Conservation (phyloP, 2,113 vertebrate genomes). For the Scophthalmus maximus region DNA sequence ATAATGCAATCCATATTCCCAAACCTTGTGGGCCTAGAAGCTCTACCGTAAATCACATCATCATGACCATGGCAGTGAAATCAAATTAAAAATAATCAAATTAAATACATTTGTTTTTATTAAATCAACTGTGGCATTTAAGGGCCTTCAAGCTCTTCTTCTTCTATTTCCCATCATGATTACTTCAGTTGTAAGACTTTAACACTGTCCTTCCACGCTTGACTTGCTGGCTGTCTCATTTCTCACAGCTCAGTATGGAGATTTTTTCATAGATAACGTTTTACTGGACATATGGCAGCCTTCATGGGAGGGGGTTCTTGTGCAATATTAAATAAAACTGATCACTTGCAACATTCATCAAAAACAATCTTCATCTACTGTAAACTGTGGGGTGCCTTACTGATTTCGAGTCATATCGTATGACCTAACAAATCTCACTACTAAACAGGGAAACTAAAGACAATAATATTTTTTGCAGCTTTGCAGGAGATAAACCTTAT, state of each 20-base stretch:
- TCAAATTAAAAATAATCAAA: not conserved
- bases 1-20: slow-evolving; percentile 14
- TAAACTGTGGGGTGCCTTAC: no score
- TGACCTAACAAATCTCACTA: no score
- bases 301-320: no score
- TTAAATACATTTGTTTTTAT: not conserved
- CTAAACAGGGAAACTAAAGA: no score
- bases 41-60: slow-evolving; percentile 21
- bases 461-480: no score
- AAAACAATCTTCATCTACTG: no score
- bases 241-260: not conserved
- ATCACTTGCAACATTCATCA: no score
- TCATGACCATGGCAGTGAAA: slow-evolving; percentile 5
- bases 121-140: not conserved
- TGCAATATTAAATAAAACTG: no score
- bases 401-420: no score
- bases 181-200: not conserved
- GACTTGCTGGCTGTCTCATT: not conserved
- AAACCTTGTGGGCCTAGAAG: slow-evolving; percentile 5
- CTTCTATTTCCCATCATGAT: not conserved
- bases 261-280: no score
- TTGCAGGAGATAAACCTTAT: no score
- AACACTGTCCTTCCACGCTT: not conserved
- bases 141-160: not conserved
- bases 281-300: no score